These are phyloP conservation scores for Puntigrus tetrazona DNA, from an alignment of 2,113 vertebrate genomes.

Conservation along the genomic window DNA sequence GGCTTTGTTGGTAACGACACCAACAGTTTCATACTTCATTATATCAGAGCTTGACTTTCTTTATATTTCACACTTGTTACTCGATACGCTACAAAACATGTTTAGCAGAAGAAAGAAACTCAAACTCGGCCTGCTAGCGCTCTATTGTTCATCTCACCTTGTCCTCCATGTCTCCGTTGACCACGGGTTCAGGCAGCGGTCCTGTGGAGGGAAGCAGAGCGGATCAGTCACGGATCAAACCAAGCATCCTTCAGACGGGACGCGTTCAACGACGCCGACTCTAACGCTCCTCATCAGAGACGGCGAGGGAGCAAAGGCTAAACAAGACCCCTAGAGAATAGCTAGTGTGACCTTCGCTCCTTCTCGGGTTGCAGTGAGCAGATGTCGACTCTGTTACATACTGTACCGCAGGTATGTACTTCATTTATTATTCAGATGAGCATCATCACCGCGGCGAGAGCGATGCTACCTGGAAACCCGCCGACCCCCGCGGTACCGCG, in stretches of 20 bases:
- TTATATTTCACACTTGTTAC: neutral
- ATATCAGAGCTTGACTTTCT: neutral
- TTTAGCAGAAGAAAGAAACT: no score
- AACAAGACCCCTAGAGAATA: neutral
- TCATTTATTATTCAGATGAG: conserved; percentile 66
- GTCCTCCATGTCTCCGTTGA: conserved; percentile 82
- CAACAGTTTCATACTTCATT: neutral
- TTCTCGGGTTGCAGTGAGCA: conserved; percentile 62
- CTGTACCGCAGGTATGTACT: conserved; percentile 57
- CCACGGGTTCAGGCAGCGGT: conserved; percentile 85
- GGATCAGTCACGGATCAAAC: conserved; percentile 46
- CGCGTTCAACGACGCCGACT: neutral
- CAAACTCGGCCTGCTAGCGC: neutral
- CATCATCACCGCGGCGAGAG: conserved; percentile 52
- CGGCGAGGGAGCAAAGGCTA: neutral
- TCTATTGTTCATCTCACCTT: conserved; percentile 81
- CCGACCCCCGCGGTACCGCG: neutral
- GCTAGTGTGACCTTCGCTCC: conserved; percentile 31
- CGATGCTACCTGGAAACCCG: neutral
- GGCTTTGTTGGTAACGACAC: neutral
- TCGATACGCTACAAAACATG: no score
- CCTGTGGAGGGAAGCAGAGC: conserved; percentile 70
- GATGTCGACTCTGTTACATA: conserved; percentile 60
- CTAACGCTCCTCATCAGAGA: neutral
- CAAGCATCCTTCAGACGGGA: neutral